These are phyloP conservation scores for Hydrozoanthus gracilis DNA, from an alignment of 92 coral and sea anemone species.

Conservation along the genomic window DNA sequence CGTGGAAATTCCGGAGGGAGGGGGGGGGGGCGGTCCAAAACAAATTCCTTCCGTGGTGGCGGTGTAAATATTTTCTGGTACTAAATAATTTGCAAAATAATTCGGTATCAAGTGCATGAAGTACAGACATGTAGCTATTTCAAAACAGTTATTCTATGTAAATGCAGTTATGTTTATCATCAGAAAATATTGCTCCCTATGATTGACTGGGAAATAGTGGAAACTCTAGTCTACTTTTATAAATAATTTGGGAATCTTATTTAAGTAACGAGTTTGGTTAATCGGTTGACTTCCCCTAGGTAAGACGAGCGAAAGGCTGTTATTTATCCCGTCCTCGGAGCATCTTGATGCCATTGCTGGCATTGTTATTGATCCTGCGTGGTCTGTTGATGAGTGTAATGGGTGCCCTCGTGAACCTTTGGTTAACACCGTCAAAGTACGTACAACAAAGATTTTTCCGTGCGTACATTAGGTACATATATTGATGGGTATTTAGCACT, in stretches of 20 bases:
- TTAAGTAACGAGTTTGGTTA: not conserved
- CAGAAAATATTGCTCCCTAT: too few species aligned
- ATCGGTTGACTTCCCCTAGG: not conserved
- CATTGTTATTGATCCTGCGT: not conserved
- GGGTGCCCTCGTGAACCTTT: conserved; percentile 1
- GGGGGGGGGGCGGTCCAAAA: too few species aligned
- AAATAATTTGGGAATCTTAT: not conserved
- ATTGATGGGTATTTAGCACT: too few species aligned
- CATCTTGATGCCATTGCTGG: not conserved
- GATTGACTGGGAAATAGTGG: too few species aligned
- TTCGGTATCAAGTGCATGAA: too few species aligned
- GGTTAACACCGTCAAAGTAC: not conserved
- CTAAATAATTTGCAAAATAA: too few species aligned
- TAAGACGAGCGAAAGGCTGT: not conserved
- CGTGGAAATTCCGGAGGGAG: too few species aligned
- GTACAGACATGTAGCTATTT: too few species aligned
- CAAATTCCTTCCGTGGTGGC: too few species aligned
- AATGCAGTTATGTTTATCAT: too few species aligned
- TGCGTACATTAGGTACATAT: not conserved
- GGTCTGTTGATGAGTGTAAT: not conserved
- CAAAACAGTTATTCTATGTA: too few species aligned
- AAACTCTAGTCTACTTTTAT: not conserved
- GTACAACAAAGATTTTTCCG: not conserved
- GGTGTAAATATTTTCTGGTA: too few species aligned
- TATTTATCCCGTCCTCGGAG: not conserved